Evolutionary conservation across 2,888 invertebrate genomes (phyloP).

Genomic region (Eremobia ochroleuca): DNA sequence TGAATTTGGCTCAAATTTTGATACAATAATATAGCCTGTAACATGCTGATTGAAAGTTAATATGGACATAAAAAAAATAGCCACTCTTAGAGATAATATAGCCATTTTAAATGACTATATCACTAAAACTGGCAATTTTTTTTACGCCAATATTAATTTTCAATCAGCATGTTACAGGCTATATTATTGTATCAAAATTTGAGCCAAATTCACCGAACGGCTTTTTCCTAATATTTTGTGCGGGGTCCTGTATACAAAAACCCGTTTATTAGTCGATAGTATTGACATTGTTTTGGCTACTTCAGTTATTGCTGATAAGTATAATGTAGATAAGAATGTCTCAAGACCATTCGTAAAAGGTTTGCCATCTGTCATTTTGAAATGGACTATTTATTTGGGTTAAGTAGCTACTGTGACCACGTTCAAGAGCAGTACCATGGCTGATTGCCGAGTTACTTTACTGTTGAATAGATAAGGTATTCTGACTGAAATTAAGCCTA

Average conservation of each 20-base stretch:
- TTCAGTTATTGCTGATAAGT: slow-evolving; percentile 38
- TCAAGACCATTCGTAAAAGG: slow-evolving; percentile 14
- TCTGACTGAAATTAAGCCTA: neutral
- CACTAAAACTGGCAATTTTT: too few species aligned
- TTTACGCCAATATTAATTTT: too few species aligned
- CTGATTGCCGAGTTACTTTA: neutral
- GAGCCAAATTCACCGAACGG: too few species aligned
- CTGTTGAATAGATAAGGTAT: neutral
- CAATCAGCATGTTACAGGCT: too few species aligned
- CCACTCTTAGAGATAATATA: too few species aligned
- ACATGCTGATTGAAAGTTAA: too few species aligned
- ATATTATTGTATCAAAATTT: too few species aligned
- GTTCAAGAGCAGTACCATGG: slow-evolving; percentile 7
- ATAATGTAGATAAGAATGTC: slow-evolving; percentile 30
- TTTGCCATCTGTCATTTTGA: slow-evolving; percentile 18
- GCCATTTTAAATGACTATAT: too few species aligned
- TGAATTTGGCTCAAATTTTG: too few species aligned
- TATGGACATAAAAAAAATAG: too few species aligned
- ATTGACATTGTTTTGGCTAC: slow-evolving; percentile 21
- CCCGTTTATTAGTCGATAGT: neutral
- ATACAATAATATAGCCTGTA: too few species aligned
- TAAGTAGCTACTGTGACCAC: slow-evolving; percentile 8
- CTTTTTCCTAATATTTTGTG: too few species aligned
- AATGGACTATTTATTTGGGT: slow-evolving; percentile 42
- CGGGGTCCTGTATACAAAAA: neutral